phyloP scores from a whole-genome alignment of 2,113 vertebrate genomes.

The Tachycineta bicolor region DNA sequence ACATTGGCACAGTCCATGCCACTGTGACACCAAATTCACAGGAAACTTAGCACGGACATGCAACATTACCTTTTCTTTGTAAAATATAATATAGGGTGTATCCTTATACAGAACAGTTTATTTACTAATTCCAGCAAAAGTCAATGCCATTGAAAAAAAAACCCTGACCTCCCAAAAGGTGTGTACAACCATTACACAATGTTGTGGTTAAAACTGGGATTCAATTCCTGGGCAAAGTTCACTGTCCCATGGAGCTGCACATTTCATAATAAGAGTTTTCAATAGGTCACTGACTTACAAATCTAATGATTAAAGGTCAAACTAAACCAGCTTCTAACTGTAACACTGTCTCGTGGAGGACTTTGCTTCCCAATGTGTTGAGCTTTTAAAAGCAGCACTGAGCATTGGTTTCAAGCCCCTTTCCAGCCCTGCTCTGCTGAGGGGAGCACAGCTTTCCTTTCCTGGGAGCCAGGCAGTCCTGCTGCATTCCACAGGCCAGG shows the following conservation, averaged over 20 bases:
- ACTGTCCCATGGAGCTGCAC: conserved; percentile 39
- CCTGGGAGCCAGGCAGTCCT: neutral
- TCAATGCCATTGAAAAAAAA: neutral
- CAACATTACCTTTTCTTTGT: conserved; percentile 12
- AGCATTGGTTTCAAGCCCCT: neutral
- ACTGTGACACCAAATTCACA: neutral
- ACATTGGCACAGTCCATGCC: neutral
- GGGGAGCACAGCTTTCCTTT: neutral
- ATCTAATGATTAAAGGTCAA: conserved; percentile 42
- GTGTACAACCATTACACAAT: conserved; percentile 59
- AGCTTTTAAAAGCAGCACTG: neutral
- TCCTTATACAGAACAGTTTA: conserved; percentile 4
- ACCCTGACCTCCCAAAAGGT: conserved; percentile 26
- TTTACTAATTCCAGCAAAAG: conserved; percentile 47
- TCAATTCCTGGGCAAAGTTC: conserved; percentile 66
- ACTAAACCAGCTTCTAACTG: neutral
- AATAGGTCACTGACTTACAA: conserved; percentile 48
- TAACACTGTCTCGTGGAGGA: neutral
- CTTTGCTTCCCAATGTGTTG: neutral
- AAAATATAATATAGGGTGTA: conserved; percentile 16
- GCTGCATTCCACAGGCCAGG: neutral
- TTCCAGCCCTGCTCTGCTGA: neutral
- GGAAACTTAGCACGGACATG: neutral
- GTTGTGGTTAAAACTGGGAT: conserved; percentile 61
- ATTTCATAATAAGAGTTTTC: conserved; percentile 66